Conservation (phyloP, 2,113 vertebrate genomes). For the Antennarius striatus region DNA sequence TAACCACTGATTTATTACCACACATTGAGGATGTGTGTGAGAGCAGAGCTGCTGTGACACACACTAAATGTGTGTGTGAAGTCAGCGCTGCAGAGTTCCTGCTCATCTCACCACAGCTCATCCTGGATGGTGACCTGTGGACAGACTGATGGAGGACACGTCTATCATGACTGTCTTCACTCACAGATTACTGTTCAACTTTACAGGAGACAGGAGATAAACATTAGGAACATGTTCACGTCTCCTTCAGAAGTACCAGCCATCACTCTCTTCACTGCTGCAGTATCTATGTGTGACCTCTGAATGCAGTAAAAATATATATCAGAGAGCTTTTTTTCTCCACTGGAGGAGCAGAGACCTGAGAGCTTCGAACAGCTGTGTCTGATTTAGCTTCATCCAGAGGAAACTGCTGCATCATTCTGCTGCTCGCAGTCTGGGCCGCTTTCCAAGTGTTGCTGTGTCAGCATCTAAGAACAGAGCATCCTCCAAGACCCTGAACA, state of each 20-base stretch:
- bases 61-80: constrained; percentile 17
- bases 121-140: background rate
- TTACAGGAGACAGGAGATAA: too few species aligned
- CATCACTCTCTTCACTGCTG: constrained; percentile 13
- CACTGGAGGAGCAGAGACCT: background rate
- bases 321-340: constrained; percentile 23
- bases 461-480: constrained; percentile 33
- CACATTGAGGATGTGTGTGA: too few species aligned
- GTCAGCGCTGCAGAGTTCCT: constrained; percentile 27
- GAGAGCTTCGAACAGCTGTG: constrained; percentile 25
- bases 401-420: constrained; percentile 66
- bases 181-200: too few species aligned
- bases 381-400: constrained; percentile 28
- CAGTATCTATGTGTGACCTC: background rate
- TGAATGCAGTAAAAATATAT: constrained; percentile 35
- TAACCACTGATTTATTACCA: too few species aligned
- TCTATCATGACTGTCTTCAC: background rate
- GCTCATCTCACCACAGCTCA: background rate
- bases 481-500: too few species aligned
- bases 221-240: too few species aligned
- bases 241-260: background rate
- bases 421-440: constrained; percentile 41
- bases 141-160: background rate
- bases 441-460: constrained; percentile 47
- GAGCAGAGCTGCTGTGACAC: background rate